These are phyloP conservation scores for Leptoclinus maculatus DNA, from an alignment of 2,797 vertebrate genomes.

Conservation along the genomic window DNA sequence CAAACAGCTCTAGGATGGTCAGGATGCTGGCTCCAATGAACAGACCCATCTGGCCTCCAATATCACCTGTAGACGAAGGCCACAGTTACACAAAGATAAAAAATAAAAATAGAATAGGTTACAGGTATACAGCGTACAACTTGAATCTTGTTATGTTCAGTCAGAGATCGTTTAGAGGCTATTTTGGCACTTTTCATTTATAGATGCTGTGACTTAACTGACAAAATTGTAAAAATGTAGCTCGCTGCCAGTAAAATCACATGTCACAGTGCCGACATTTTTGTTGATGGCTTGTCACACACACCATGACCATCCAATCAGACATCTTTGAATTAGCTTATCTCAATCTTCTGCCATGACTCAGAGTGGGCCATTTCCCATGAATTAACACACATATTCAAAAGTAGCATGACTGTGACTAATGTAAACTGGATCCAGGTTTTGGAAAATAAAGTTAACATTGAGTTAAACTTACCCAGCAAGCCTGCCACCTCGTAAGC, in stretches of 20 bases:
- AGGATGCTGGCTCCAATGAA: constrained; percentile 98
- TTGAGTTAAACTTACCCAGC: constrained; percentile 84
- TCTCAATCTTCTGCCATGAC: neutral
- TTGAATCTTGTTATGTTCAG: neutral
- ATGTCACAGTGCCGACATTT: neutral
- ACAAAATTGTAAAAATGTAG: neutral
- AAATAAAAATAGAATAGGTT: neutral
- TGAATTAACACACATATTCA: neutral
- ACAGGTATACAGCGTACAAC: neutral
- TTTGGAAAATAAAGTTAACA: constrained; percentile 2
- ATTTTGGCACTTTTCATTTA: neutral
- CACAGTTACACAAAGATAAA: neutral
- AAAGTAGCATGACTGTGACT: neutral
- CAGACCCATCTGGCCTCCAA: constrained; percentile 97
- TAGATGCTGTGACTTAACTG: neutral
- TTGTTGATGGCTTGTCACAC: neutral
- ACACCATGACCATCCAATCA: neutral
- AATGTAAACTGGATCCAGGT: neutral
- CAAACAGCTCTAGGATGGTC: constrained; percentile 97
- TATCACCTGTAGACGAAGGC: constrained; percentile 86
- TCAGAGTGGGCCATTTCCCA: neutral
- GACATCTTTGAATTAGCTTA: neutral
- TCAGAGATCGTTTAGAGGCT: neutral
- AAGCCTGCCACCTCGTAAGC: constrained; percentile 98
- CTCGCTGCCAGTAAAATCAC: neutral